Evolutionary conservation across 2,888 invertebrate genomes (phyloP).

Genomic region (Acrobasis consociella): DNA sequence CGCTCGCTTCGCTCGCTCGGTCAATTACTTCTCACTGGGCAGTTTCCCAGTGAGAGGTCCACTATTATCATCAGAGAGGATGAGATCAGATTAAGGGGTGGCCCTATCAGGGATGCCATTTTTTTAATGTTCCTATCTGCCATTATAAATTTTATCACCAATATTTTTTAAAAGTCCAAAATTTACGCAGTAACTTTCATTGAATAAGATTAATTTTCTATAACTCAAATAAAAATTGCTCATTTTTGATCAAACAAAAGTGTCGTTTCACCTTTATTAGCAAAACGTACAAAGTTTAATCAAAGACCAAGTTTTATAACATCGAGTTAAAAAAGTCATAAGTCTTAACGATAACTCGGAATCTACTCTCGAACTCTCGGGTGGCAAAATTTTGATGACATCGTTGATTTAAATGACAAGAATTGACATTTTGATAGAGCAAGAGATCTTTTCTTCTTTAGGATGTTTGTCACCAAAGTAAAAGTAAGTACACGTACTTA

Average conservation of each 20-base stretch:
- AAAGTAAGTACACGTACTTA: no score
- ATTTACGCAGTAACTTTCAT: not conserved
- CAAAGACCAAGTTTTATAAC: constrained; percentile 52
- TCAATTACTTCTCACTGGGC: no score
- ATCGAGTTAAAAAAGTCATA: constrained; percentile 47
- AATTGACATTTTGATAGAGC: not conserved
- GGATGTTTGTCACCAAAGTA: no score
- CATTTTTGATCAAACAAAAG: constrained; percentile 31
- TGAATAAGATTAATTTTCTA: not conserved
- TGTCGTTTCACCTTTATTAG: constrained; percentile 41
- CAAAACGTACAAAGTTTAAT: constrained; percentile 45
- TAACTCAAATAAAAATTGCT: not conserved
- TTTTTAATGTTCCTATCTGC: no score
- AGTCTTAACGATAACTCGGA: constrained; percentile 49
- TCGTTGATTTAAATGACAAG: constrained; percentile 50
- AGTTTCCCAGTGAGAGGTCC: no score
- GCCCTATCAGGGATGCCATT: no score
- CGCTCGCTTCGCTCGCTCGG: no score
- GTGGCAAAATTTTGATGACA: constrained; percentile 60
- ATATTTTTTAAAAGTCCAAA: no score
- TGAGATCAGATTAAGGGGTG: no score
- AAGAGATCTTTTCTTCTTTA: no score
- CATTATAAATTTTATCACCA: no score
- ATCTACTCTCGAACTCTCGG: constrained; percentile 49
- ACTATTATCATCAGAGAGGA: no score